These are phyloP conservation scores for Drosophila saltans DNA, from an alignment of 1,140 invertebrate species.

Conservation along the genomic window DNA sequence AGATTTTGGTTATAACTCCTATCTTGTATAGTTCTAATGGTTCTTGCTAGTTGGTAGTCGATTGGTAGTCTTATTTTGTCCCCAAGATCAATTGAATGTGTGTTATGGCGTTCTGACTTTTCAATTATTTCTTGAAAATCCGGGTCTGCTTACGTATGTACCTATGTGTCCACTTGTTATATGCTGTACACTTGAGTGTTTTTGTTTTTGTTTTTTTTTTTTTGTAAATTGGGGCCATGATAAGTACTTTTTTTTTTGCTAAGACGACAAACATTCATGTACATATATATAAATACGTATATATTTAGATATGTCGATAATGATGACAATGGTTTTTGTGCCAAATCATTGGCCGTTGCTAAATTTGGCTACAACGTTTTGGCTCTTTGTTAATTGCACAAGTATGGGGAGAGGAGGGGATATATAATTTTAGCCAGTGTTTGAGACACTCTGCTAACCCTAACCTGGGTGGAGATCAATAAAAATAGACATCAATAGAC, in stretches of 20 bases:
- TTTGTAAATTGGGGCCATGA: constrained; percentile 55
- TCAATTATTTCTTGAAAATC: constrained; percentile 5
- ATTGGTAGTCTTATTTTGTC: no score
- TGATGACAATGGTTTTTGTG: constrained; percentile 21
- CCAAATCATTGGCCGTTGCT: constrained; percentile 38
- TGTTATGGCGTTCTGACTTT: not conserved
- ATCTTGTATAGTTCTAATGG: no score
- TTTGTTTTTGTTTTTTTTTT: not conserved
- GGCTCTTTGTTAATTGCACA: constrained; percentile 33
- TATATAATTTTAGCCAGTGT: no score
- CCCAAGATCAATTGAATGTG: not conserved
- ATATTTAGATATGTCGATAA: constrained; percentile 34
- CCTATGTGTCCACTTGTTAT: constrained; percentile 3
- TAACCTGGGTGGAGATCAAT: not conserved
- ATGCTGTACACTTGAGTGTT: constrained; percentile 12
- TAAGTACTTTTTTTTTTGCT: constrained; percentile 52
- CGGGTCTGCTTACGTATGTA: constrained; percentile 6
- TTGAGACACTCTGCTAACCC: not conserved
- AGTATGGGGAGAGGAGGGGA: not conserved
- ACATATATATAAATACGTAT: not conserved
- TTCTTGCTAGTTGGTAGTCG: no score
- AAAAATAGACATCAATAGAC: not conserved
- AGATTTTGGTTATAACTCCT: no score
- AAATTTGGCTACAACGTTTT: constrained; percentile 46
- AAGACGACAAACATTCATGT: not conserved